Conservation (phyloP, 2,888 invertebrate species). For the Campopleginae sp. region DNA sequence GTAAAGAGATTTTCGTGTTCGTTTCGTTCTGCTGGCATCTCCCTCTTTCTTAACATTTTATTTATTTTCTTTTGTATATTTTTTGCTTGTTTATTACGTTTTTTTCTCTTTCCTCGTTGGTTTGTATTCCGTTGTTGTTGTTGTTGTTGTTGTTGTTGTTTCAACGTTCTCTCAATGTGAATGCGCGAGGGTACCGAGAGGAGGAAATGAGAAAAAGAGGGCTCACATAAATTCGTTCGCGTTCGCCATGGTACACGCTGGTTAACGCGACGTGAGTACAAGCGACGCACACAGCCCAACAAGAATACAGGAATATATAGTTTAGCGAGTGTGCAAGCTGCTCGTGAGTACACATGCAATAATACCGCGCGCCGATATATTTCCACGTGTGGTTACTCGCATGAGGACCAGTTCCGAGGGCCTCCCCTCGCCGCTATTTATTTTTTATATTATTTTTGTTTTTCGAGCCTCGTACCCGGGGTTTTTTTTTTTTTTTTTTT, state of each 20-base stretch:
- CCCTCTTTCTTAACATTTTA: conserved; percentile 53
- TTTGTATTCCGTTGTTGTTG: conserved; percentile 1
- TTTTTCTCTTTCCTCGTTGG: neutral
- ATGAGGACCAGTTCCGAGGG: conserved; percentile 40
- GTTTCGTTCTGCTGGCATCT: conserved; percentile 54
- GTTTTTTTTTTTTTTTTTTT: neutral
- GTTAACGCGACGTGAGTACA: conserved; percentile 59
- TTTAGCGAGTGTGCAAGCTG: neutral
- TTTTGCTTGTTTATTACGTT: conserved; percentile 22
- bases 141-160: conserved; percentile 16
- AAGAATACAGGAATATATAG: conserved; percentile 26
- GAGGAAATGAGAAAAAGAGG: conserved; percentile 41
- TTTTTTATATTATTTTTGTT: neutral
- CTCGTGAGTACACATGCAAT: conserved; percentile 42
- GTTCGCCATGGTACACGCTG: conserved; percentile 65
- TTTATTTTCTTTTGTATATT: conserved; percentile 47
- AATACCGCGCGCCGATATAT: conserved; percentile 34
- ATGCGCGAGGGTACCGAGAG: conserved; percentile 21
- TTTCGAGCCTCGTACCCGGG: neutral
- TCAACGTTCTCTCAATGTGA: conserved; percentile 39
- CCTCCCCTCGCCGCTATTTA: conserved; percentile 2
- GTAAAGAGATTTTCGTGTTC: conserved; percentile 64
- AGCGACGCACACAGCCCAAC: neutral
- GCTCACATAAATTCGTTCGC: conserved; percentile 63
- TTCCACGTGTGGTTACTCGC: conserved; percentile 34